Conservation (phyloP, 2,113 vertebrate species). For the Rhombomys opimus region DNA sequence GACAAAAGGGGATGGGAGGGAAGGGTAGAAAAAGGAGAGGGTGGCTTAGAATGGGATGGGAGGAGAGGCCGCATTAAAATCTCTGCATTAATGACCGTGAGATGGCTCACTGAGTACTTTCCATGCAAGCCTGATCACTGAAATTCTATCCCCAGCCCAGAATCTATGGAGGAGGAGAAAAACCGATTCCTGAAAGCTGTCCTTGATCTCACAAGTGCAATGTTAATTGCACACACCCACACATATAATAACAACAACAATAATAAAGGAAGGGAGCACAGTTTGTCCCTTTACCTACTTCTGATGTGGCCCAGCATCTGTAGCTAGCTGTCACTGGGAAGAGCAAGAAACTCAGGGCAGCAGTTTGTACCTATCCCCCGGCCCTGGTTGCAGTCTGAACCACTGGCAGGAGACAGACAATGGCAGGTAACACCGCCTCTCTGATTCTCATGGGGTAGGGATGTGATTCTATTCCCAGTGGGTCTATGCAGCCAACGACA, state of each 20-base stretch:
- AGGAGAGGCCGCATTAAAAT: not conserved
- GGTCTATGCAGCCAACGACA: no score
- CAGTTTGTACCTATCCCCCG: no score
- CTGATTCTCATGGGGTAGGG: not conserved
- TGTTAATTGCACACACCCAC: not conserved
- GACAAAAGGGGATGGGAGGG: not conserved
- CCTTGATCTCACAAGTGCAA: not conserved
- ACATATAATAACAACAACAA: not conserved
- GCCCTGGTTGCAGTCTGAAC: not conserved
- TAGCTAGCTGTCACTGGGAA: not conserved
- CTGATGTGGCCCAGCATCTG: not conserved
- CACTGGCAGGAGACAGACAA: not conserved
- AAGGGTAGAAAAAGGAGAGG: not conserved
- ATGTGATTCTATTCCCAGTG: accelerated
- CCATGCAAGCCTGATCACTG: not conserved
- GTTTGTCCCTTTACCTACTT: no score
- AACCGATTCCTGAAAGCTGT: not conserved
- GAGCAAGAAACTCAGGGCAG: not conserved
- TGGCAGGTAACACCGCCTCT: not conserved
- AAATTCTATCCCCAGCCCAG: no score
- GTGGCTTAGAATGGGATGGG: not conserved
- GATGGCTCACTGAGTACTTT: not conserved
- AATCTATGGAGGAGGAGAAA: not conserved
- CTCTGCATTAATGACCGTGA: not conserved
- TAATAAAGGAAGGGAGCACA: not conserved